These are phyloP conservation scores for Diploscapter pachys DNA, from an alignment of 1,140 invertebrate genomes.

Conservation along the genomic window DNA sequence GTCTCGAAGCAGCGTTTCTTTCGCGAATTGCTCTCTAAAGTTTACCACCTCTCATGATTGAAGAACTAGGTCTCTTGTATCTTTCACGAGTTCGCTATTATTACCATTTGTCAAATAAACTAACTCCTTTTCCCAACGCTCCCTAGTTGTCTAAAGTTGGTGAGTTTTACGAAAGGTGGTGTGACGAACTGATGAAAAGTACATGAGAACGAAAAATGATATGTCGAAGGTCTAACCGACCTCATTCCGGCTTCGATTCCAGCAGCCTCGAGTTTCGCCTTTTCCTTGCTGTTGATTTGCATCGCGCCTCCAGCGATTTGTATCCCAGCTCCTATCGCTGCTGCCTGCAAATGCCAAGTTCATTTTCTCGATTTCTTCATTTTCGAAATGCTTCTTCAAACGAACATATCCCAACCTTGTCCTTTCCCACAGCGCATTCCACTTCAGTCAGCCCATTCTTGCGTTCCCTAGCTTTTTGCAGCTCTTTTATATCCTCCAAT, in stretches of 20 bases:
- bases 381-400: conserved; percentile 42
- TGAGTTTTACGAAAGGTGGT: too few relatives aligned
- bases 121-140: too few relatives aligned
- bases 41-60: too few relatives aligned
- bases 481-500: conserved; percentile 50
- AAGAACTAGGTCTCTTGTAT: neutral
- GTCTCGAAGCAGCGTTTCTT: conserved; percentile 54
- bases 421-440: conserved; percentile 53
- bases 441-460: conserved; percentile 51
- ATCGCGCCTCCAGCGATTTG: conserved; percentile 38
- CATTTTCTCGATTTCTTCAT: conserved; percentile 41
- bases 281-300: conserved; percentile 43
- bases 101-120: too few relatives aligned
- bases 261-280: conserved; percentile 46
- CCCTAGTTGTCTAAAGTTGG: too few relatives aligned
- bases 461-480: conserved; percentile 46
- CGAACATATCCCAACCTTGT: neutral
- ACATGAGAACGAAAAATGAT: neutral
- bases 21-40: conserved; percentile 54
- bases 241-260: conserved; percentile 55
- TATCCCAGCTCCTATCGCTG: conserved; percentile 51
- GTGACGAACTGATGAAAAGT: too few relatives aligned
- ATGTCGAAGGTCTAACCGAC: neutral
- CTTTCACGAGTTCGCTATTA: too few relatives aligned
- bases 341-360: conserved; percentile 43